These are phyloP conservation scores for Gastrophryne carolinensis DNA, from an alignment of 2,797 vertebrate species.

Conservation along the genomic window DNA sequence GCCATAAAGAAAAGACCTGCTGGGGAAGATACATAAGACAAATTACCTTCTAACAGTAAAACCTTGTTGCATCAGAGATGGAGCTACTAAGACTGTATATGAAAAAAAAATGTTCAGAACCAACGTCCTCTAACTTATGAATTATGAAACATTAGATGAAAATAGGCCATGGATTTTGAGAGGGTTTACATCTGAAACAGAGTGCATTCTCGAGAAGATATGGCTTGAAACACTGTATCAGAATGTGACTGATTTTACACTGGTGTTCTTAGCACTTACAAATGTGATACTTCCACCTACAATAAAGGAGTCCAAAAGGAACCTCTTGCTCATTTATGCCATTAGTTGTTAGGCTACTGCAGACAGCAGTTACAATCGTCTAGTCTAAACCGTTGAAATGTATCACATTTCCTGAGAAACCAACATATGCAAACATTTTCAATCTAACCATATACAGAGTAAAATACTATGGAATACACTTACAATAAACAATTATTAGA, in stretches of 20 bases:
- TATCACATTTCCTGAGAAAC: no score
- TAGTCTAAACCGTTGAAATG: no score
- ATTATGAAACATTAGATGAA: constrained; percentile 17
- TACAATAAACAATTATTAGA: no score
- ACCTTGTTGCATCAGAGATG: constrained; percentile 15
- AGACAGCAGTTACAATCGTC: no score
- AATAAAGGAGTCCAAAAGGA: no score
- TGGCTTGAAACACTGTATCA: neutral
- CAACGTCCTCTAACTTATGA: constrained; percentile 27
- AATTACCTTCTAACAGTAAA: constrained; percentile 41
- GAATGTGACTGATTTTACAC: neutral
- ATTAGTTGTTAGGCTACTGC: no score
- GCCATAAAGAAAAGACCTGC: constrained; percentile 32
- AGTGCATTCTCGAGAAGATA: constrained; percentile 1
- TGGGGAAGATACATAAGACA: constrained; percentile 34
- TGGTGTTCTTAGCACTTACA: neutral
- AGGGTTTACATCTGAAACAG: constrained; percentile 16
- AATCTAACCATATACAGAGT: no score
- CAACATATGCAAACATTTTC: no score
- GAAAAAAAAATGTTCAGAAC: constrained; percentile 5
- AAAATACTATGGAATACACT: no score
- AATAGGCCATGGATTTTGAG: constrained; percentile 4
- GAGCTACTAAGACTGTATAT: constrained; percentile 17
- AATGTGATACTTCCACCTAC: no score
- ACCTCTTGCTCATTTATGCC: no score